Evolutionary conservation across 2,113 vertebrate species (phyloP).

Genomic region (Passer montanus): DNA sequence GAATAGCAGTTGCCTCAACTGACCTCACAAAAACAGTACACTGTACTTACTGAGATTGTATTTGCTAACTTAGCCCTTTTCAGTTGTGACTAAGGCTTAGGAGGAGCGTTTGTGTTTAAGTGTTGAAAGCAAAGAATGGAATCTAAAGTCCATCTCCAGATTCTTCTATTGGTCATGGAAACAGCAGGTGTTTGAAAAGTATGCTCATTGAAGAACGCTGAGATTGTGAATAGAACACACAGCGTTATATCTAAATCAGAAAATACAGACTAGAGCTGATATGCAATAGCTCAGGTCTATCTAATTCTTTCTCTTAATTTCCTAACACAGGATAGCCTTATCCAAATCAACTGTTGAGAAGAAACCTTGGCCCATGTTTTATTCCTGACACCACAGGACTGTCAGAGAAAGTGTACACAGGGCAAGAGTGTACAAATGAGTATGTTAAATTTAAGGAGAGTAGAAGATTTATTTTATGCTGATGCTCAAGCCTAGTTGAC

Average conservation of each 20-base stretch:
- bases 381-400: not conserved
- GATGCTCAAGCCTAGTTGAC: not conserved
- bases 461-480: not conserved
- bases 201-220: not conserved
- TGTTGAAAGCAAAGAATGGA: not conserved
- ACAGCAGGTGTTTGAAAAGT: not conserved
- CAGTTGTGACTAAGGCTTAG: not conserved
- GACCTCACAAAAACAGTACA: not conserved
- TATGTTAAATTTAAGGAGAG: not conserved
- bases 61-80: not conserved
- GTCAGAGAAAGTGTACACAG: not conserved
- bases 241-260: not conserved
- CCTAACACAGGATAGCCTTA: not conserved
- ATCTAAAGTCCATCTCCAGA: not conserved
- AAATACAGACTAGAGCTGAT: not conserved
- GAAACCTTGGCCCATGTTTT: not conserved
- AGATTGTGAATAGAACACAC: not conserved
- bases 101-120: not conserved
- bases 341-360: not conserved
- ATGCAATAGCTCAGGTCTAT: not conserved
- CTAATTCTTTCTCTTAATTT: not conserved
- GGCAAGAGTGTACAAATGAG: fast-evolving
- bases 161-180: not conserved
- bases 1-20: not conserved
- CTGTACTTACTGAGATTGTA: not conserved